phyloP scores from a whole-genome alignment of 2,113 vertebrate species.

The Neoarius graeffei region DNA sequence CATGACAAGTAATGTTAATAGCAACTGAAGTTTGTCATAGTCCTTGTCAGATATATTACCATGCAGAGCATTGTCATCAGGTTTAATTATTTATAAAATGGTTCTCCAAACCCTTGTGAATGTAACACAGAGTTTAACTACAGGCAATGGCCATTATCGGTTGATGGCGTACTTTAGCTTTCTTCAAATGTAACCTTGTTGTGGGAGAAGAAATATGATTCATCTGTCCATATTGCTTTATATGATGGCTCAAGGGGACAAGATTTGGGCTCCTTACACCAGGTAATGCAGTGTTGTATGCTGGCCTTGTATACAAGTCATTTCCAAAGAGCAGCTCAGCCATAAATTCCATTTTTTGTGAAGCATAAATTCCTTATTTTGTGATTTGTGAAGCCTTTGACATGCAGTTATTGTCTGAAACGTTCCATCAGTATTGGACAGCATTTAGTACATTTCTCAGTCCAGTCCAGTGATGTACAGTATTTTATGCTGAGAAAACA shows the following conservation, averaged over 20 bases:
- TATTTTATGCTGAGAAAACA: no score
- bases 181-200: background rate
- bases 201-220: background rate
- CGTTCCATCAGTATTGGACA: background rate
- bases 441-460: background rate
- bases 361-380: background rate
- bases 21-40: background rate
- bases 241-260: constrained; percentile 6
- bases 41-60: background rate
- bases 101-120: background rate
- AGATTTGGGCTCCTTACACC: constrained; percentile 1
- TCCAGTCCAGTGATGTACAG: background rate
- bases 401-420: background rate
- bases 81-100: background rate
- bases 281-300: background rate
- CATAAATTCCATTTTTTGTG: constrained; percentile 6
- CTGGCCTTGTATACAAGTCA: constrained; percentile 10
- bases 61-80: background rate
- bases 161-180: constrained; percentile 14
- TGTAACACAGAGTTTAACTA: background rate
- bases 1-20: background rate
- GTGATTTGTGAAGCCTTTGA: constrained; percentile 14
- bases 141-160: background rate
- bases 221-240: constrained; percentile 14
- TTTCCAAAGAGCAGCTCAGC: background rate